Evolutionary conservation across 2,113 vertebrate genomes (phyloP), one percentile per base, ranked within the genome.

Genomic region (Eolophus roseicapilla): DNA sequence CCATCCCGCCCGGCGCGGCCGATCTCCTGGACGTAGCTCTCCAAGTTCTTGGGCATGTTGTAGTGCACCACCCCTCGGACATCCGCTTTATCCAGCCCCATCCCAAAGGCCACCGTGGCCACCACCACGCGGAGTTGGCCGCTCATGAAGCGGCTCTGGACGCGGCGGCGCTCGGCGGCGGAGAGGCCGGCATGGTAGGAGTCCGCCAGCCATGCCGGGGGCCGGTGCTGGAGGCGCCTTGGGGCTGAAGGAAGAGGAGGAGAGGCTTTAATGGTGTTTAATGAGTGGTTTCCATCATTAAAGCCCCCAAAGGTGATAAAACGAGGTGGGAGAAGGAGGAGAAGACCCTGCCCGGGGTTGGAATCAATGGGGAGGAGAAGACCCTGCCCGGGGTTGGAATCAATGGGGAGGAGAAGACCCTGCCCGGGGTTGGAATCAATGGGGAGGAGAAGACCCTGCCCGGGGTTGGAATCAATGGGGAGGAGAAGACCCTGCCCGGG

Each of bases 151-250:
- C 11, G 6, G 12, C 9, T 20, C 59, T 88, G 86, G 25, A 88
- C 31, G 1, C 68, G 68, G 4, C 35, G 76, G 8, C 86, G 86
- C 6, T 80, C 68, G 3, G 41, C 25, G 2, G 43, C 19, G 2
- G 59, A 37, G 1, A 88, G 7, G 13, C 86, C 86, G 3, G 86
- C 86, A 7, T 81, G 86, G 59, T 88, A 88, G 11, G 76, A 43
- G 3, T 63, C 76, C 0, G 76, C 86, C 3, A 55, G 4, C 43
- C 82, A 62, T 3, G 5, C 2, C 0, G 4, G 35, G 8, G 18
- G 24, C 24, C 2, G 31, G 24, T 3, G 9, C 5, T 33, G 31
- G 31, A 6, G 4, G 7, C 7, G 33, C 21, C 17, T 77, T 24
- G 29, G 46, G 24, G 16, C 75, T 77, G 57, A 25, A 49, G 47